Evolutionary conservation across 2,888 invertebrate species (phyloP).

Genomic region (Leptothorax acervorum): DNA sequence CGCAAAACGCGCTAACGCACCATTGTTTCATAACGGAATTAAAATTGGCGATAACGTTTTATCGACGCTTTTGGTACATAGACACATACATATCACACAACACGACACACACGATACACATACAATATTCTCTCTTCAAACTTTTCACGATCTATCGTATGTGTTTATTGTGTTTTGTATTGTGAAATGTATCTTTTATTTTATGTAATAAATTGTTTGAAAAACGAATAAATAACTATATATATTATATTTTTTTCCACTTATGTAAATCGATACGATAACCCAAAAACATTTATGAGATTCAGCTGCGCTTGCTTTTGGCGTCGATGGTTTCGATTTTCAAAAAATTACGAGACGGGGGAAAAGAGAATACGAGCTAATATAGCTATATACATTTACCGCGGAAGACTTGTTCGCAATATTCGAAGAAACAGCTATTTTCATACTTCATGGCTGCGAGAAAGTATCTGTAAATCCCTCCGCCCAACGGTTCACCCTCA

Average conservation of each 20-base stretch:
- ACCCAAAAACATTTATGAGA: neutral
- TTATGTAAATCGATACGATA: neutral
- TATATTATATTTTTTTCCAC: neutral
- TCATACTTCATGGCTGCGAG: neutral
- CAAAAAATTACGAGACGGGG: neutral
- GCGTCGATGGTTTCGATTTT: neutral
- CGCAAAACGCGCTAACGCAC: constrained; percentile 6
- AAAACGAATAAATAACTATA: constrained; percentile 6
- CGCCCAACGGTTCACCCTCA: neutral
- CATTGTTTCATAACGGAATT: constrained; percentile 4
- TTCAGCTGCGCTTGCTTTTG: neutral
- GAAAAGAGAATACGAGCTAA: neutral
- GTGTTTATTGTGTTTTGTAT: constrained; percentile 3
- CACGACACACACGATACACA: neutral
- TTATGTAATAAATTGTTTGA: constrained; percentile 2
- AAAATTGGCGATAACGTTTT: constrained; percentile 29
- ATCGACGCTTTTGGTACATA: neutral
- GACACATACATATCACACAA: neutral
- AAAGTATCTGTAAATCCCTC: constrained; percentile 2
- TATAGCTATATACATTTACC: neutral
- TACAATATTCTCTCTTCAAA: neutral
- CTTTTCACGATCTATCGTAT: neutral
- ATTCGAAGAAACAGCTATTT: constrained; percentile 7
- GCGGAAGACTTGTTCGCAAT: neutral
- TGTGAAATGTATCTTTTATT: constrained; percentile 6